A percentile compares a stretch with the other conserved stretches of the same genome.
Evolutionary conservation across 2,113 vertebrate genomes (phyloP).

Genomic region (Hypocryptadius cinnamomeus): DNA sequence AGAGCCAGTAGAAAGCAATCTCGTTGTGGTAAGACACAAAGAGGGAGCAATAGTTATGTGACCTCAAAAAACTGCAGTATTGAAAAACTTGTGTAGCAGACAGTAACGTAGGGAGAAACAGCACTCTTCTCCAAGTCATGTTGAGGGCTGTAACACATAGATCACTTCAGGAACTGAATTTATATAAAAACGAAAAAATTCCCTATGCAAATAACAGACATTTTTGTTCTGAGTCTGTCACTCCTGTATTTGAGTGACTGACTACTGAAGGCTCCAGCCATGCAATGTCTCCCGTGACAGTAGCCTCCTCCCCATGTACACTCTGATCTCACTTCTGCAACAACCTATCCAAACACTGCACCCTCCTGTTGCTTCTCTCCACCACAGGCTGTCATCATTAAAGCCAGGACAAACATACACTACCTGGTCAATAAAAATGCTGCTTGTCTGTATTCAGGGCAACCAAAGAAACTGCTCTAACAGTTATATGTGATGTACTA

Average conservation of each 20-base stretch:
- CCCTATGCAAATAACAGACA: neutral
- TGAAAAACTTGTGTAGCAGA: neutral
- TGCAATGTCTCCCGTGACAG: rapidly evolving
- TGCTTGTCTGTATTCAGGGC: neutral
- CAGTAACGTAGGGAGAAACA: rapidly evolving
- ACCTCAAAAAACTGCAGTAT: neutral
- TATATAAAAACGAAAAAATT: neutral
- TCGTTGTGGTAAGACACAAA: neutral
- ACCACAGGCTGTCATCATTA: neutral
- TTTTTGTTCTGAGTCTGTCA: neutral
- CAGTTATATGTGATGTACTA: neutral
- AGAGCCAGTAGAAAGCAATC: neutral
- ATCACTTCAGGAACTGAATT: neutral
- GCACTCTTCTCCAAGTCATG: neutral
- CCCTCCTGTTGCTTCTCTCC: neutral
- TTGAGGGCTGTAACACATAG: neutral
- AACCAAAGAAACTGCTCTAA: neutral
- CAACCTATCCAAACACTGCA: neutral
- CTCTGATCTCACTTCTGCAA: neutral
- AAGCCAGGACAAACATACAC: neutral
- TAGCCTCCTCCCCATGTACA: rapidly evolving
- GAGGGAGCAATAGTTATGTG: neutral
- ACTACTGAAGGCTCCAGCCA: neutral
- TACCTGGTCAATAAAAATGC: neutral
- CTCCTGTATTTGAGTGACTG: neutral